A percentile compares a stretch with the other conserved stretches of the same genome.
Conservation (phyloP, 2,888 invertebrate genomes). For the Pristionchus japonicus region DNA sequence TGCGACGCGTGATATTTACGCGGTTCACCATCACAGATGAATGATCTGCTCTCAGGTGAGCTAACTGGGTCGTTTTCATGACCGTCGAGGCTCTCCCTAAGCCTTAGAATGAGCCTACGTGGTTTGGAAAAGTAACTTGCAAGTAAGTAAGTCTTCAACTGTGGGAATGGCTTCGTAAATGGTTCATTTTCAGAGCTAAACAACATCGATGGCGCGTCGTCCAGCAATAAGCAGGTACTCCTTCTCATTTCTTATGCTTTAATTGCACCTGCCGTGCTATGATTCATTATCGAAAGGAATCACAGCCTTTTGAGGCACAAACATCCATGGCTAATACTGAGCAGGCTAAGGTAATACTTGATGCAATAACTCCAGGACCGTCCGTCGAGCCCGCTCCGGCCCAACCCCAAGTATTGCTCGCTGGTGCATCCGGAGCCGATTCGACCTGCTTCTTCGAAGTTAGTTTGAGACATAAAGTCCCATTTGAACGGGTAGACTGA, state of each 20-base stretch:
- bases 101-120: not conserved
- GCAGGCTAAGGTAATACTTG: too few species aligned
- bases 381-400: constrained; percentile 14
- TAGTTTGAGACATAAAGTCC: too few species aligned
- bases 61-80: not conserved
- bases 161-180: too few species aligned
- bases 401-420: constrained; percentile 33
- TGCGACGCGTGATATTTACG: not conserved
- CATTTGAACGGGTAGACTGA: too few species aligned
- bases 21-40: not conserved
- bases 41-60: not conserved
- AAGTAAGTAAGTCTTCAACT: not conserved
- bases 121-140: too few species aligned
- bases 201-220: not conserved
- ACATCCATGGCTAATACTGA: too few species aligned
- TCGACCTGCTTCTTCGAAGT: not conserved
- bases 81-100: not conserved
- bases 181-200: not conserved
- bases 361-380: too few species aligned
- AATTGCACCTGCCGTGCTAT: not conserved
- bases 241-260: too few species aligned
- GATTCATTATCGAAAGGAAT: not conserved
- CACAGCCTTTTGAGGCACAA: too few species aligned
- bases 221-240: not conserved
- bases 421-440: not conserved